Conservation (phyloP, 2,113 vertebrate species). For the Anguilla japonica region DNA sequence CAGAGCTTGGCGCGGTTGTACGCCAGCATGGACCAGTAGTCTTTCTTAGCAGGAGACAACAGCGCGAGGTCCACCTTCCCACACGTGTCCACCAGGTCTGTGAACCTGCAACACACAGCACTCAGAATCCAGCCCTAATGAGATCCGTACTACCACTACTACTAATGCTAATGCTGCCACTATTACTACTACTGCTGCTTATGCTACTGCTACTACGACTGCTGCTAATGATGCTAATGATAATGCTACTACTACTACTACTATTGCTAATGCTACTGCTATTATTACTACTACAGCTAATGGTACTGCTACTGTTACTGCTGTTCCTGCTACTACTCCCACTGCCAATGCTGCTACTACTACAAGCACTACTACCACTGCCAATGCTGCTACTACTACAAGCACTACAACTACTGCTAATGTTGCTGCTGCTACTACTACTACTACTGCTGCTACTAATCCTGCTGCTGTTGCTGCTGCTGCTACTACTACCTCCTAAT, state of each 20-base stretch:
- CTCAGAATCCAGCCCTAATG: neutral
- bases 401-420: too few species aligned
- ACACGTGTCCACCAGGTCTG: constrained; percentile 80
- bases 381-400: too few species aligned
- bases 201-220: too few species aligned
- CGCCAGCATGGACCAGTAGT: constrained; percentile 95
- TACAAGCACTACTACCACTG: too few species aligned
- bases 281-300: too few species aligned
- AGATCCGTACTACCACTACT: neutral
- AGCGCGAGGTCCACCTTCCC: constrained; percentile 83
- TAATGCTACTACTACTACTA: too few species aligned
- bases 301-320: too few species aligned
- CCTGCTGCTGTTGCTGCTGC: neutral
- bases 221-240: too few species aligned
- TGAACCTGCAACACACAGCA: constrained; percentile 76
- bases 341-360: too few species aligned
- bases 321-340: too few species aligned
- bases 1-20: constrained; percentile 97
- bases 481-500: neutral
- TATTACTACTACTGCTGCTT: neutral
- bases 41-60: constrained; percentile 81
- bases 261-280: too few species aligned
- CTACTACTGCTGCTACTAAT: neutral
- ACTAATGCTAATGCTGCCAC: neutral
- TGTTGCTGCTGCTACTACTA: too few species aligned